phyloP scores from a whole-genome alignment of 2,797 vertebrate genomes.

The Lutjanus argentimaculatus region DNA sequence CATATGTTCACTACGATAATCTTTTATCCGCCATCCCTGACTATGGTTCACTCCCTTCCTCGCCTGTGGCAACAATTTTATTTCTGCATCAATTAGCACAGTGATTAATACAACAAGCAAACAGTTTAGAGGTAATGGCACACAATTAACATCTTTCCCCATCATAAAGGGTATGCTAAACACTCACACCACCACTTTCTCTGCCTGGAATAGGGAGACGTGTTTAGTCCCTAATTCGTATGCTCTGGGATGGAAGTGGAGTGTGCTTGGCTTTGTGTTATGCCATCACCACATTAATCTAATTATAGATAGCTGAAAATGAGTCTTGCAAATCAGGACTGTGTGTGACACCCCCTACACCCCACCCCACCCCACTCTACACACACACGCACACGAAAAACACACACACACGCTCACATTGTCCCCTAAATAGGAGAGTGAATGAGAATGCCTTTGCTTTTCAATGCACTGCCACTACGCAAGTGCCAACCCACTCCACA shows the following conservation, averaged over 20 bases:
- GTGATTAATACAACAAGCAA: slow-evolving; percentile 99
- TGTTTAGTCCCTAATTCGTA: slow-evolving; percentile 94
- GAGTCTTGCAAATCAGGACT: slow-evolving; percentile 80
- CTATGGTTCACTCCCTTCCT: slow-evolving; percentile 90
- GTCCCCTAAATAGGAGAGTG: slow-evolving; percentile 86
- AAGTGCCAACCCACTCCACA: slow-evolving; percentile 88
- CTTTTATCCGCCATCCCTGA: slow-evolving; percentile 92
- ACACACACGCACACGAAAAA: slow-evolving; percentile 34
- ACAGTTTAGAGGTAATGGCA: slow-evolving; percentile 99
- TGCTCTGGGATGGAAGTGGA: slow-evolving; percentile 91
- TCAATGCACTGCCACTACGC: slow-evolving; percentile 83
- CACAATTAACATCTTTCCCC: slow-evolving; percentile 99
- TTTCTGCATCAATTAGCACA: slow-evolving; percentile 99
- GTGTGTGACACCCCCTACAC: slow-evolving; percentile 52
- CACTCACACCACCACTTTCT: slow-evolving; percentile 91
- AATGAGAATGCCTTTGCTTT: slow-evolving; percentile 91
- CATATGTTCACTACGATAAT: slow-evolving; percentile 95
- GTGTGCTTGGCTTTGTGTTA: slow-evolving; percentile 91
- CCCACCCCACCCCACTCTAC: slow-evolving; percentile 29
- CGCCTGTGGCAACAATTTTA: slow-evolving; percentile 97
- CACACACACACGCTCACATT: slow-evolving; percentile 74
- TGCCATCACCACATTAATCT: slow-evolving; percentile 94
- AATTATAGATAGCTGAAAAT: slow-evolving; percentile 97
- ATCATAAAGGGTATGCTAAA: slow-evolving; percentile 97
- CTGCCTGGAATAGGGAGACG: slow-evolving; percentile 93